Evolutionary conservation across 2,797 vertebrate species (phyloP).

Genomic region (Novumbra hubbsi): DNA sequence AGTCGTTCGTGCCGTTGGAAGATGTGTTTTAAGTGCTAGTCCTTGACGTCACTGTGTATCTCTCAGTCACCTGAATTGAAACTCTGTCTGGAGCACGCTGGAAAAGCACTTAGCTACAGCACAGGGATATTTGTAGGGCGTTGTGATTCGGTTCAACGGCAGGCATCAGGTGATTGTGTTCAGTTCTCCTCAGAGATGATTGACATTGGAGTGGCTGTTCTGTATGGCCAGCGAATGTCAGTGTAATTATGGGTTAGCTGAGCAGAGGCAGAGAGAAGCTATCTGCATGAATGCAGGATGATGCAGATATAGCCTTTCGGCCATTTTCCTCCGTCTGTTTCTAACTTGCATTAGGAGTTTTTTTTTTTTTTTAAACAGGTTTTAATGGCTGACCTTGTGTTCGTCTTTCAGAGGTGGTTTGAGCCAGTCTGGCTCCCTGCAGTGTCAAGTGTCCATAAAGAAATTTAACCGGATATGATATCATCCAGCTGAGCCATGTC

Average conservation of each 20-base stretch:
- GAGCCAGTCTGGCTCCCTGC: neutral
- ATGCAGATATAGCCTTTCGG: slow-evolving; percentile 14
- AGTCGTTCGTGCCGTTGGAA: neutral
- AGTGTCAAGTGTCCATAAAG: slow-evolving; percentile 9
- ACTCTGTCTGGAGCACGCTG: neutral
- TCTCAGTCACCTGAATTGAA: slow-evolving; percentile 1
- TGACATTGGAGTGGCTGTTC: slow-evolving; percentile 42
- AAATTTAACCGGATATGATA: slow-evolving; percentile 12
- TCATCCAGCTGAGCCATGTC: neutral
- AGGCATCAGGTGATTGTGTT: slow-evolving; percentile 15
- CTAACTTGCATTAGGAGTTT: slow-evolving; percentile 8
- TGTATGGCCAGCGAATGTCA: slow-evolving; percentile 42
- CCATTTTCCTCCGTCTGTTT: slow-evolving; percentile 28
- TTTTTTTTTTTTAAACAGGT: neutral
- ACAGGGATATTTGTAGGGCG: neutral
- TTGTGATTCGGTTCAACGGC: neutral
- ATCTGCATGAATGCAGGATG: slow-evolving; percentile 33
- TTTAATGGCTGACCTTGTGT: slow-evolving; percentile 6
- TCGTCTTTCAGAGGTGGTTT: slow-evolving; percentile 21
- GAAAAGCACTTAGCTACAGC: neutral
- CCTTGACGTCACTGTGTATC: neutral
- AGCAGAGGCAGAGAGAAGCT: slow-evolving; percentile 43
- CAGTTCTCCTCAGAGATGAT: slow-evolving; percentile 35
- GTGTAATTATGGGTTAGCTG: slow-evolving; percentile 55
- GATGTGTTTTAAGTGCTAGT: neutral